phyloP scores from a whole-genome alignment of 2,797 vertebrate genomes.

The Amphiprion clarkii region DNA sequence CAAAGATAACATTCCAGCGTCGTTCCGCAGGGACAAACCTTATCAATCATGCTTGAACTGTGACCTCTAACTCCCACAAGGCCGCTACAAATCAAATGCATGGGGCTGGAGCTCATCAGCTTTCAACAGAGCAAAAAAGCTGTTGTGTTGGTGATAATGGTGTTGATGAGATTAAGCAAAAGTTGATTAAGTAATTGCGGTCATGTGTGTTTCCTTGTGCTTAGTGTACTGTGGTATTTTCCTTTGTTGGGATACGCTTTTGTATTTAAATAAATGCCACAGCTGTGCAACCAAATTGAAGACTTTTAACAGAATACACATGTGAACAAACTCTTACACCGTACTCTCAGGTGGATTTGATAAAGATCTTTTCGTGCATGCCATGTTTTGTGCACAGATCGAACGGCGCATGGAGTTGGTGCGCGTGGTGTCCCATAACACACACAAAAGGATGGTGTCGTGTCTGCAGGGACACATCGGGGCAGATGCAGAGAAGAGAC shows the following conservation, averaged over 20 bases:
- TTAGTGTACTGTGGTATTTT: neutral
- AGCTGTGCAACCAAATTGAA: neutral
- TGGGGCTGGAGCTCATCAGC: constrained; percentile 35
- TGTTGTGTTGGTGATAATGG: neutral
- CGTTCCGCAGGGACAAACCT: constrained; percentile 44
- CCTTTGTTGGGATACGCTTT: neutral
- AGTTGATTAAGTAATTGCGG: neutral
- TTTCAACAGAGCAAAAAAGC: neutral
- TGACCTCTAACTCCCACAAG: constrained; percentile 48
- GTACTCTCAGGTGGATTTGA: neutral
- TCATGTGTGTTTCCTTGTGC: neutral
- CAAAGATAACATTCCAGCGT: constrained; percentile 74
- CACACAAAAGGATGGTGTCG: constrained; percentile 91
- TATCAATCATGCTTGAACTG: constrained; percentile 73
- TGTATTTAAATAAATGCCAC: too few species aligned
- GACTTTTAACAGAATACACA: neutral
- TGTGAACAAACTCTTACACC: neutral
- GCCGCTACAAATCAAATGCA: constrained; percentile 51
- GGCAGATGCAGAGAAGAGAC: constrained; percentile 93
- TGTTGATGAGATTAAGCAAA: neutral
- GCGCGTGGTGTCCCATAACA: constrained; percentile 94
- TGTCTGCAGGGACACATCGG: constrained; percentile 97
- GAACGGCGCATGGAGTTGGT: constrained; percentile 96
- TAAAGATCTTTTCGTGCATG: neutral
- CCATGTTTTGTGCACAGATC: constrained; percentile 83